These are phyloP conservation scores for Microctonus brassicae DNA, from an alignment of 2,888 invertebrate genomes.

Conservation along the genomic window DNA sequence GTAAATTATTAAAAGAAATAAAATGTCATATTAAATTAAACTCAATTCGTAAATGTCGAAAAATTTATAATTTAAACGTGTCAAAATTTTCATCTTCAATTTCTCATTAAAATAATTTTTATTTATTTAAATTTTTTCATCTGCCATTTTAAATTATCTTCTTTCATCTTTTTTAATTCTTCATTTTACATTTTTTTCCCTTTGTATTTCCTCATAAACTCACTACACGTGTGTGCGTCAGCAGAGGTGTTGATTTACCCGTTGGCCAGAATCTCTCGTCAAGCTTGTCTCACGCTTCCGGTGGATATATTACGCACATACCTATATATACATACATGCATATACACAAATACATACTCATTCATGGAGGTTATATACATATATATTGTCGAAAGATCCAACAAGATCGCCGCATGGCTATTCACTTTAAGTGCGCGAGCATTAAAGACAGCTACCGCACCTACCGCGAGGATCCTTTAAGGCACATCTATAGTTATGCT, in stretches of 20 bases:
- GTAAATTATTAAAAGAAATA: neutral
- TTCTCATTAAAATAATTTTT: too few species aligned
- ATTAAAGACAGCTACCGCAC: conserved; percentile 25
- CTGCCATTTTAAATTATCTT: too few species aligned
- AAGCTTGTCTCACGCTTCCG: conserved; percentile 19
- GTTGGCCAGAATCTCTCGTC: conserved; percentile 23
- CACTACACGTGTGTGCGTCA: neutral
- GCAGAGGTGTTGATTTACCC: conserved; percentile 30
- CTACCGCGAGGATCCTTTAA: conserved; percentile 14
- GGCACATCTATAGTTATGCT: neutral
- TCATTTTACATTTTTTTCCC: neutral
- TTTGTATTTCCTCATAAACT: neutral
- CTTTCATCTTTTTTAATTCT: neutral
- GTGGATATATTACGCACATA: too few species aligned
- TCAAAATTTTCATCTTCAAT: too few species aligned
- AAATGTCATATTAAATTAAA: neutral
- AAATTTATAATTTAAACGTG: too few species aligned
- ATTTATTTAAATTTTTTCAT: too few species aligned
- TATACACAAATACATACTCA: neutral
- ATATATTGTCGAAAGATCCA: conserved; percentile 14
- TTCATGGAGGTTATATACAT: neutral
- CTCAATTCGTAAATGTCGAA: neutral
- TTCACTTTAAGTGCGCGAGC: conserved; percentile 24
- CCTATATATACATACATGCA: too few species aligned
- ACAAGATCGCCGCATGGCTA: conserved; percentile 21